Evolutionary conservation across 2,888 invertebrate species (phyloP).

Genomic region (Harpagoxenus sublaevis): DNA sequence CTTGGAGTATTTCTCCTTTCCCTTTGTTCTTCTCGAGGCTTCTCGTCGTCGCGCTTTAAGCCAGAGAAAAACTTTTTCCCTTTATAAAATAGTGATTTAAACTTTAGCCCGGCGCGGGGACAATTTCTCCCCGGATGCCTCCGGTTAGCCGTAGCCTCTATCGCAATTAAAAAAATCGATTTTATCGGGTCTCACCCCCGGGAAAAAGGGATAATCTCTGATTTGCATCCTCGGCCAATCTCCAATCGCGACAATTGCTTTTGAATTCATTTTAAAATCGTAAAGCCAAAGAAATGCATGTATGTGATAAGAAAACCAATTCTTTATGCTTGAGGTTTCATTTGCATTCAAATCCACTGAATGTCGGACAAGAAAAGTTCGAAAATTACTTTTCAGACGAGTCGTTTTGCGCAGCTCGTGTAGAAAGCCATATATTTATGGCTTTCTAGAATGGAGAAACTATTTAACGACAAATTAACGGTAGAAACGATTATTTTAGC

Average conservation of each 20-base stretch:
- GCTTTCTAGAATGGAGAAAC: neutral
- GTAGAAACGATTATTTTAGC: neutral
- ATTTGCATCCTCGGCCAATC: conserved; percentile 17
- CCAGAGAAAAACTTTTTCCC: neutral
- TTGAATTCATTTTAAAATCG: conserved; percentile 14
- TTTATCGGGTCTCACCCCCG: neutral
- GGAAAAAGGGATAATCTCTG: neutral
- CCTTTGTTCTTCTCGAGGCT: conserved; percentile 5
- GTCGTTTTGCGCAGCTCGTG: neutral
- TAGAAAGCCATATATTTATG: neutral
- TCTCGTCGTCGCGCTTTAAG: neutral
- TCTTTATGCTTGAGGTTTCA: neutral
- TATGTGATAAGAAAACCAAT: neutral
- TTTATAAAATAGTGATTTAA: conserved; percentile 44
- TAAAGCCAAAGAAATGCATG: conserved; percentile 10
- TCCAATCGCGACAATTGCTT: conserved; percentile 11
- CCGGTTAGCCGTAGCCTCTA: conserved; percentile 7
- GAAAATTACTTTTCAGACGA: neutral
- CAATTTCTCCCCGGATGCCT: conserved; percentile 22
- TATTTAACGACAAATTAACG: conserved; percentile 29
- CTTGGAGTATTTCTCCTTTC: conserved; percentile 9
- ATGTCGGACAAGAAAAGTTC: neutral
- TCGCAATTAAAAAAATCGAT: conserved; percentile 47
- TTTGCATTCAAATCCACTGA: neutral
- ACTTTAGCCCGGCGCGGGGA: neutral